A percentile compares a stretch with the other conserved stretches of the same genome.
Evolutionary conservation across 53 echinoderm and acorn worm genomes (phyloP).

Genomic region (Pentamera pediparva): DNA sequence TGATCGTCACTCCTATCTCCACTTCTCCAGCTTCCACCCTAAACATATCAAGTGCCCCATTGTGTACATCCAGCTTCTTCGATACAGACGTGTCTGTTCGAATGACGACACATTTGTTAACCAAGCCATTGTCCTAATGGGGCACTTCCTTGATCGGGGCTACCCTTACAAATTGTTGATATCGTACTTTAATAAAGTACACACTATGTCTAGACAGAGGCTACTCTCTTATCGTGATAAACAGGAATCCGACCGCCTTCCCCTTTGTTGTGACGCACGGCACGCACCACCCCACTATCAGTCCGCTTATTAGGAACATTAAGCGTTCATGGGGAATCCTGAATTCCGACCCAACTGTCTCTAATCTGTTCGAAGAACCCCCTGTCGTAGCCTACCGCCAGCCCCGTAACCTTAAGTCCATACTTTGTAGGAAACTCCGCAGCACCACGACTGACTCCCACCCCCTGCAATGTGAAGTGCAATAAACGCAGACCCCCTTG

Average conservation of each 20-base stretch:
- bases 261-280: neutral
- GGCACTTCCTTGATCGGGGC: no score
- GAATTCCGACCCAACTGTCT: neutral
- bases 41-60: neutral
- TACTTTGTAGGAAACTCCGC: neutral
- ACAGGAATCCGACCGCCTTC: neutral
- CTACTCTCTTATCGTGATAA: neutral
- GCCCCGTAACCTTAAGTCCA: neutral
- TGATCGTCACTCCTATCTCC: conserved; percentile 5
- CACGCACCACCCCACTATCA: no score
- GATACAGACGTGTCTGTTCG: neutral
- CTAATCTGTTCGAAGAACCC: no score
- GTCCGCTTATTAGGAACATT: no score
- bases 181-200: no score
- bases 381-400: neutral
- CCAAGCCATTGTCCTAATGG: no score
- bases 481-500: neutral
- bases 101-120: neutral
- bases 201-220: neutral
- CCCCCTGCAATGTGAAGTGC: neutral
- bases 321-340: neutral
- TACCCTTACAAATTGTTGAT: no score
- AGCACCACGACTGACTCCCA: neutral
- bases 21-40: conserved; percentile 2
- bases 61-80: neutral